Base-by-base conservation (phyloP, 2,797 vertebrate species). In the Lithobates sylvaticus region DNA sequence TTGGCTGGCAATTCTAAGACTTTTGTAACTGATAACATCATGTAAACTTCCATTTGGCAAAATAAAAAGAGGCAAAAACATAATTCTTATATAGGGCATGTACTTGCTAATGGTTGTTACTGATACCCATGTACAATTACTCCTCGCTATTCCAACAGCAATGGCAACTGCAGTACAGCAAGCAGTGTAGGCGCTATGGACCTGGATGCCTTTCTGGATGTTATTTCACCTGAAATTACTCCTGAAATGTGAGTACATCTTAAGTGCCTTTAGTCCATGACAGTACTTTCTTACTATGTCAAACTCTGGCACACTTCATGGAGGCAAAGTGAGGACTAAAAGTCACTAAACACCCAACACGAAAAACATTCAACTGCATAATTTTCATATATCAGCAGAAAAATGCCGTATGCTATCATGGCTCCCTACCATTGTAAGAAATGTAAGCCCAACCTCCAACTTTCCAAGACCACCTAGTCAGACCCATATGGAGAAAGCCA, bases 111-210 rank as follows among this genome's bases (percentile, higher is more conserved):
- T 54, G 50, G 50, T 6, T 54, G 16, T 54, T 54, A 54, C 15
- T 21, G 18, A 15, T 54, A 54, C 50, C 13, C 50, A 54, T 47
- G 12, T 47, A 21, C 50, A 54, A 54, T 54, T 5, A 54, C 44
- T 47, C 44, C 26, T 12, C 16, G 67, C 16, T 61, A 15, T 82
- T 18, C 93, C 93, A 92, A 94, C 95, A 99, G 98, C 94, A 98
- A 97, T 89, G 97, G 96, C 89, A 98, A 97, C 93, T 98, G 97
- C 94, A 99, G 97, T 88, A 94, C 96, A 78, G 97, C 98, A 89
- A 99, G 95, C 93, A 96, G 98, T 92, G 93, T 98, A 73, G 97
- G 97, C 88, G 92, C 96, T 90, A 94, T 94, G 89, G 98, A 99
- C 92, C 93, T 98, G 93, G 98, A 99, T 90, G 95, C 94, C 88